Conservation (phyloP, 2,888 invertebrate species). For the Netelia fuscicornis region DNA sequence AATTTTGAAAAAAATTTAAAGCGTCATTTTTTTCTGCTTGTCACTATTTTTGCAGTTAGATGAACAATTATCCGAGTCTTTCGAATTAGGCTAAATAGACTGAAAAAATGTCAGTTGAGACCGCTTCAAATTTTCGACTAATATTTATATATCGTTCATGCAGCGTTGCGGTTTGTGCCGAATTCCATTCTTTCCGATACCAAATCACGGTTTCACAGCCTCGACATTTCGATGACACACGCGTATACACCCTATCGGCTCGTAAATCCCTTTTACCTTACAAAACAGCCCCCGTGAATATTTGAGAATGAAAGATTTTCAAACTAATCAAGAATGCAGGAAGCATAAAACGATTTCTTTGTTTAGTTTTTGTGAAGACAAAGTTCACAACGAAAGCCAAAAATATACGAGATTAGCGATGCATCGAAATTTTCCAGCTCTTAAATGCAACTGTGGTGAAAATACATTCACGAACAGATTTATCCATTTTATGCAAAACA, state of each 20-base stretch:
- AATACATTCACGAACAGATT: too few relatives aligned
- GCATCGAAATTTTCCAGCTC: too few relatives aligned
- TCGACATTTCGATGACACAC: conserved; percentile 31
- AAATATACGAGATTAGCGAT: neutral
- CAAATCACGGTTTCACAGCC: conserved; percentile 33
- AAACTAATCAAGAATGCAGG: neutral
- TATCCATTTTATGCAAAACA: too few relatives aligned
- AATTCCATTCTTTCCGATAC: conserved; percentile 4
- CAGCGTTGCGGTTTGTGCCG: neutral
- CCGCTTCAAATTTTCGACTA: neutral
- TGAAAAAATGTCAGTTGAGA: too few relatives aligned
- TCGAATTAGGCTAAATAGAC: too few relatives aligned
- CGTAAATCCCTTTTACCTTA: conserved; percentile 15
- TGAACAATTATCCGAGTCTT: too few relatives aligned
- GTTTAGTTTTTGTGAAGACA: neutral
- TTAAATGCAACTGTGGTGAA: too few relatives aligned
- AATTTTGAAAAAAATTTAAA: too few relatives aligned
- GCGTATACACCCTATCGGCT: neutral
- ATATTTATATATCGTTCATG: neutral
- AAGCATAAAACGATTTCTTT: neutral
- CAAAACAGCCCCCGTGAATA: neutral
- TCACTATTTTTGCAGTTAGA: too few relatives aligned
- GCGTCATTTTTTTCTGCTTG: too few relatives aligned
- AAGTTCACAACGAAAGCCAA: neutral
- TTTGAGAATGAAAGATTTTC: conserved; percentile 14